Conservation (phyloP, 1,140 invertebrate genomes). For the Aphelenchoides besseyi region DNA sequence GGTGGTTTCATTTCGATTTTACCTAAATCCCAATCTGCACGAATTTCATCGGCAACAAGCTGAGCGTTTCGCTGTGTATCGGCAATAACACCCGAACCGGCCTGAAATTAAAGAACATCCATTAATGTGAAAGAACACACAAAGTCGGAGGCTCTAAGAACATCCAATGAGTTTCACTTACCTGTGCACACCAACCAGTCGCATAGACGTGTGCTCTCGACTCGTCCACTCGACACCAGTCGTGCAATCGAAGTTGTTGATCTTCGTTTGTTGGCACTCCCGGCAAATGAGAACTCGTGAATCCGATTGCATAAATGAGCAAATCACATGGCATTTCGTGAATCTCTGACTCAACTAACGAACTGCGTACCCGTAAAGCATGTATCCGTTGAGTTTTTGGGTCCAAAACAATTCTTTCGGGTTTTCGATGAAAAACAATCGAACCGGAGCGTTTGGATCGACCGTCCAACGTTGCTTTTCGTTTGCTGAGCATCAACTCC, state of each 20-base stretch:
- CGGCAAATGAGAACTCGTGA: constrained; percentile 36
- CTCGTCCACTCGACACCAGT: constrained; percentile 69
- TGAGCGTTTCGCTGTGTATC: constrained; percentile 88
- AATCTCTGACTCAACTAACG: constrained; percentile 64
- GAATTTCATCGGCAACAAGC: constrained; percentile 72
- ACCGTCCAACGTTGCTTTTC: background rate
- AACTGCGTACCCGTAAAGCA: constrained; percentile 23
- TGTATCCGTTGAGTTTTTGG: constrained; percentile 13
- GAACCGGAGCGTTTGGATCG: constrained; percentile 14
- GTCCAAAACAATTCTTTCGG: constrained; percentile 29
- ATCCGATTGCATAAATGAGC: constrained; percentile 52
- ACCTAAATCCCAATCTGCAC: constrained; percentile 69
- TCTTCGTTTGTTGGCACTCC: constrained; percentile 22
- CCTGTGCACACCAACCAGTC: constrained; percentile 85
- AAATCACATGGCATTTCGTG: constrained; percentile 38
- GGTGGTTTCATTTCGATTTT: constrained; percentile 51
- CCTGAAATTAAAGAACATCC: constrained; percentile 5
- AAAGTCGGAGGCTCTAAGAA: background rate
- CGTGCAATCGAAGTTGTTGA: background rate
- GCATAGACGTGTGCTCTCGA: constrained; percentile 71
- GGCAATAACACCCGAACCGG: constrained; percentile 76
- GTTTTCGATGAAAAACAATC: constrained; percentile 32
- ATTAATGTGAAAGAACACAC: background rate
- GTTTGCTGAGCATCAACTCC: constrained; percentile 43
- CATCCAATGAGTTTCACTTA: constrained; percentile 62